Conservation (phyloP, 2,888 invertebrate species). For the Coleophora flavipennella region DNA sequence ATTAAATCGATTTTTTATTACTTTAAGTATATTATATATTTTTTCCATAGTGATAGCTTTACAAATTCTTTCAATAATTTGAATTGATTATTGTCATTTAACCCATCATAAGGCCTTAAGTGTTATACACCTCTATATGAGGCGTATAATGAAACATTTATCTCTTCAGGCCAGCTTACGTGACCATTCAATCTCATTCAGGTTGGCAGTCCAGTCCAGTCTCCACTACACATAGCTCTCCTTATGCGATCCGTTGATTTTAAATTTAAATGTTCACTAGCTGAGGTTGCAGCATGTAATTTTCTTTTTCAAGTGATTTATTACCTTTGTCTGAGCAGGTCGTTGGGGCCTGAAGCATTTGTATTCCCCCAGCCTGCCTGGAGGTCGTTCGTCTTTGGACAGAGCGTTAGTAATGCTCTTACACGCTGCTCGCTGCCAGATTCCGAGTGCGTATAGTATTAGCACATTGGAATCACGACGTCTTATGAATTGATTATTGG, state of each 20-base stretch:
- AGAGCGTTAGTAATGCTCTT: slow-evolving; percentile 44
- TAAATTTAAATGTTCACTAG: neutral
- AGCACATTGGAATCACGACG: slow-evolving; percentile 50
- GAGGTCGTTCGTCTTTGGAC: slow-evolving; percentile 66
- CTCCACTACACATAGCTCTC: too few species aligned
- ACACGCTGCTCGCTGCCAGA: slow-evolving; percentile 35
- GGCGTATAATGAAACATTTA: too few species aligned
- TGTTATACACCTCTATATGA: too few species aligned
- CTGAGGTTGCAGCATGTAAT: slow-evolving; percentile 1
- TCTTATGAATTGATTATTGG: slow-evolving; percentile 31
- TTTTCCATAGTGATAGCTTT: too few species aligned
- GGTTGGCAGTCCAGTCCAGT: too few species aligned
- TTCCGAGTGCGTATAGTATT: slow-evolving; percentile 52
- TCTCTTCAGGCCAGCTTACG: too few species aligned
- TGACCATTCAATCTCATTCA: too few species aligned
- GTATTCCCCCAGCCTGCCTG: slow-evolving; percentile 53
- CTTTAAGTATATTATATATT: too few species aligned
- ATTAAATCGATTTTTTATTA: too few species aligned
- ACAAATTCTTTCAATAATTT: too few species aligned
- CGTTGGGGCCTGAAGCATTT: slow-evolving; percentile 33
- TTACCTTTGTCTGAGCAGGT: slow-evolving; percentile 30
- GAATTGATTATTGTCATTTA: too few species aligned
- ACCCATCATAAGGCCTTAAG: too few species aligned
- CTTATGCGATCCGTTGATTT: neutral
- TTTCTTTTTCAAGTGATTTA: slow-evolving; percentile 26